phyloP scores from a whole-genome alignment of 2,113 vertebrate genomes.

The Nothocercus julius region DNA sequence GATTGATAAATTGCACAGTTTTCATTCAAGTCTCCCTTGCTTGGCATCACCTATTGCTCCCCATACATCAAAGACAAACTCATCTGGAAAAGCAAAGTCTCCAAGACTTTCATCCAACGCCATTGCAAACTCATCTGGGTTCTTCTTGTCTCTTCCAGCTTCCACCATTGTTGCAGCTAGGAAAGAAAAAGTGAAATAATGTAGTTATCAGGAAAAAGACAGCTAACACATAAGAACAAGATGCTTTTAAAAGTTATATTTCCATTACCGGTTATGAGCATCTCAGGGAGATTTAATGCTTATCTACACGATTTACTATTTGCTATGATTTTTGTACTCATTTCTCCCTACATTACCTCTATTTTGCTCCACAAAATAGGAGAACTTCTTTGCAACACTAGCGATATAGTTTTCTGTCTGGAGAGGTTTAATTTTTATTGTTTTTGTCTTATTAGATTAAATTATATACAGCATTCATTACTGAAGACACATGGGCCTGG shows the following conservation, averaged over 20 bases:
- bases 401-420: background rate
- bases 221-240: background rate
- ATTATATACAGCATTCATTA: no score
- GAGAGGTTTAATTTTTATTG: background rate
- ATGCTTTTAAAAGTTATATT: background rate
- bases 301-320: background rate
- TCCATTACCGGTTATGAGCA: background rate
- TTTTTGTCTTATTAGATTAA: background rate
- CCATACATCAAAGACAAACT: constrained; percentile 97
- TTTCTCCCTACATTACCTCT: background rate
- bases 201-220: background rate
- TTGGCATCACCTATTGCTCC: constrained; percentile 93
- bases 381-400: background rate
- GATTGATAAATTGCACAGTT: background rate
- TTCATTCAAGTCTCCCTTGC: constrained; percentile 79
- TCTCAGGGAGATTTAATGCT: background rate
- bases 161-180: constrained; percentile 96
- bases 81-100: constrained; percentile 96
- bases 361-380: background rate
- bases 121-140: constrained; percentile 94
- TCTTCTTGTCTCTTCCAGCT: constrained; percentile 91
- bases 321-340: background rate
- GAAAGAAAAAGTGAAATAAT: background rate
- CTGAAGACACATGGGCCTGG: background rate
- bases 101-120: constrained; percentile 91